Evolutionary conservation across 2,888 invertebrate species (phyloP).

Genomic region (Habrosyne pyritoides): DNA sequence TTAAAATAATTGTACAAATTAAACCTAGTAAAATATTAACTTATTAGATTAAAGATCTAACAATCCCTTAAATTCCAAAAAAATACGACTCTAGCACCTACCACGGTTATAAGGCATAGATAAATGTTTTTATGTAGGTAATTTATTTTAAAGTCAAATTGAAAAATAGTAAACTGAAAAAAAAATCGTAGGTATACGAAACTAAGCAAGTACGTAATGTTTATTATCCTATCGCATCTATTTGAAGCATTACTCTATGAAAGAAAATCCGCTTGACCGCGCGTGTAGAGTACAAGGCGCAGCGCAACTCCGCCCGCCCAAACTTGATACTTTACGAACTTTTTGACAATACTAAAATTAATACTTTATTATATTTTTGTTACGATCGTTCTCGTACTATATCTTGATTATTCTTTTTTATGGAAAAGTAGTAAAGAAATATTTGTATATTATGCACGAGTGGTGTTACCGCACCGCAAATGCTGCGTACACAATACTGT

Average conservation of each 20-base stretch:
- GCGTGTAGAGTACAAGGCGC: conserved; percentile 77
- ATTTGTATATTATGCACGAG: no score
- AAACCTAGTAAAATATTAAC: no score
- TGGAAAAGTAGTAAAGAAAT: neutral
- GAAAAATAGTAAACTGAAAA: no score
- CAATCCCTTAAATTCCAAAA: no score
- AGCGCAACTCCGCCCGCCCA: conserved; percentile 57
- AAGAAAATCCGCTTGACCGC: conserved; percentile 82
- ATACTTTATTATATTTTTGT: conserved; percentile 17
- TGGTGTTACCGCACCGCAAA: no score
- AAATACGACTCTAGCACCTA: no score
- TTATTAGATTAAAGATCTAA: no score
- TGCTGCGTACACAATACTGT: no score
- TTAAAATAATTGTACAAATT: no score
- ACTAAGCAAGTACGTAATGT: neutral
- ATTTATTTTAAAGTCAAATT: neutral
- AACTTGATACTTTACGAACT: conserved; percentile 75
- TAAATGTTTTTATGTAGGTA: no score
- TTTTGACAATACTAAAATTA: conserved; percentile 36
- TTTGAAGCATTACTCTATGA: conserved; percentile 58
- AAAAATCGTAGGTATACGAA: no score
- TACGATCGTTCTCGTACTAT: conserved; percentile 13
- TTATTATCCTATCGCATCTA: conserved; percentile 42
- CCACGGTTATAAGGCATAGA: no score
- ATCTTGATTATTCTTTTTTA: neutral